Base-by-base conservation (phyloP, 2,888 invertebrate species). In the Hemicrepidius hirtus region DNA sequence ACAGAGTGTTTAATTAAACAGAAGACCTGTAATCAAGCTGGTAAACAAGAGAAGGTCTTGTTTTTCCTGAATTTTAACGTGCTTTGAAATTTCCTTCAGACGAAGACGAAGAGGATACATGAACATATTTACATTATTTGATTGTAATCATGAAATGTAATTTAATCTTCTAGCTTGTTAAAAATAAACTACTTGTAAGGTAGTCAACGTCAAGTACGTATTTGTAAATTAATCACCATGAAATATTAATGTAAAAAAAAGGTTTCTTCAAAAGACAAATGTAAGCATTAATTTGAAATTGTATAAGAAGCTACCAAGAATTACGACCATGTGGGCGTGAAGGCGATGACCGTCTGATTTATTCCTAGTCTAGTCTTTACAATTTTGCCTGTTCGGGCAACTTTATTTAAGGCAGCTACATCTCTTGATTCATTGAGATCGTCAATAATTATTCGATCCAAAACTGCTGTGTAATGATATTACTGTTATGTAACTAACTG, bases 331-430 rank as follows among this genome's bases (percentile, higher is more conserved):
- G 63, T 66, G 41, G 66, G 66, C 32, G 66, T 32, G 18, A 53
- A 66, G 66, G 66, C 66, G 66, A 55, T 55, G 66, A 66, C 66
- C 66, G 53, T 41, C 21, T 53, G 66, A 66, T 66, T 55, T 66
- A 66, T 66, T 40, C 66, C 28, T 41, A 53, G 50, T 50, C 53
- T 46, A 18, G 18, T 16, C 46, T 44, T n/a, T 13, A 46, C 6
- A 20, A 46, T 46, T 46, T 18, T 2, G 20, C 40, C 9, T 18
- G 18, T 46, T 46, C 16, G 20, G n/a, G 46, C 46, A 46, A 5
- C 46, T 10, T 46, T 46, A 46, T 18, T 46, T 46, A 18, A 40
- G 20, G 9, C 46, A 18, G 20, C 4, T 18, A 46, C 20, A 20
- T 46, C 32, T 5, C 9, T 7, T 9, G 3, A 32, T 32, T 32